Percentiles rank a stretch among this genome's conserved stretches.
Evolutionary conservation across 2,888 invertebrate genomes (phyloP).

Genomic region (Oligia latruncula): DNA sequence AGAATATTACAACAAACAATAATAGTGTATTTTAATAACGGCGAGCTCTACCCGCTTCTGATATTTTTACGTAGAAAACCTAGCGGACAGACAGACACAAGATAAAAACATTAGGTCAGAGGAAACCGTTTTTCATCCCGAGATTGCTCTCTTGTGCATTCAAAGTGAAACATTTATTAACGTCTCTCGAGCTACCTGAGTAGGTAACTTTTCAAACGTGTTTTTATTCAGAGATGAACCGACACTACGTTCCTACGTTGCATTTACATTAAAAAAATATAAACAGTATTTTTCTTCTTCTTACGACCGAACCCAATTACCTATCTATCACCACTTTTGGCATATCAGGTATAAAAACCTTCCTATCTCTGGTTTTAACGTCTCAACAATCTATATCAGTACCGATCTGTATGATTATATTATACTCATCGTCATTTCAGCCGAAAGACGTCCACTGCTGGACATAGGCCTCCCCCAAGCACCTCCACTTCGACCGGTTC

Average conservation of each 20-base stretch:
- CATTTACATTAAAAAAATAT: too few species aligned
- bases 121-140: constrained; percentile 11
- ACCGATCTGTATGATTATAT: too few species aligned
- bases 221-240: constrained; percentile 28
- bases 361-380: too few species aligned
- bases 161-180: constrained; percentile 36
- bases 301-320: too few species aligned
- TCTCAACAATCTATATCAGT: too few species aligned
- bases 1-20: background rate
- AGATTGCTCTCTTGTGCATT: constrained; percentile 35
- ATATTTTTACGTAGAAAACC: background rate
- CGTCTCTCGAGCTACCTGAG: constrained; percentile 9
- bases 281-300: too few species aligned
- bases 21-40: background rate
- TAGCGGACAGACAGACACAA: background rate
- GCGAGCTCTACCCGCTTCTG: background rate
- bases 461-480: too few species aligned
- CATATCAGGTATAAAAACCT: too few species aligned
- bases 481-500: too few species aligned
- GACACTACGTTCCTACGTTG: background rate
- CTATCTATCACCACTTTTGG: too few species aligned
- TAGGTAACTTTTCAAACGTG: background rate
- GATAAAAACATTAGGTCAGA: constrained; percentile 2
- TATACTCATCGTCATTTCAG: too few species aligned
- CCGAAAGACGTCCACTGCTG: too few species aligned